These are phyloP conservation scores for Luperina testacea DNA, from an alignment of 2,888 invertebrate species.

Conservation along the genomic window DNA sequence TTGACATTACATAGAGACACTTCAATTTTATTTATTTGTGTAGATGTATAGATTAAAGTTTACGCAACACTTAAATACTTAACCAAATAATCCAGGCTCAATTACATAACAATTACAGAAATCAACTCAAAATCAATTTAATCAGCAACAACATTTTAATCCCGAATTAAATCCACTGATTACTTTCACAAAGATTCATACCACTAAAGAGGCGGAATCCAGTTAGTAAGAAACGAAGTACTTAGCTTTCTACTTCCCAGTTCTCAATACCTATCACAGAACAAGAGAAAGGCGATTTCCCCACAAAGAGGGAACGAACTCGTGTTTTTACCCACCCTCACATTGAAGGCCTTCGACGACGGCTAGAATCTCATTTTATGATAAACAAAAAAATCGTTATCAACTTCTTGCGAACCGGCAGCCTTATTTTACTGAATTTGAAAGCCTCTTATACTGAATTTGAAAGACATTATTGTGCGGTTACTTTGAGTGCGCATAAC, in stretches of 20 bases:
- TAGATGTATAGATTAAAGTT: background rate
- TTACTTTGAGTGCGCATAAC: conserved; percentile 19
- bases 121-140: background rate
- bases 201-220: conserved; percentile 34
- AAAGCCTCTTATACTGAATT: conserved; percentile 53
- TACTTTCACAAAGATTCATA: conserved; percentile 17
- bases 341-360: conserved; percentile 31
- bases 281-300: conserved; percentile 37
- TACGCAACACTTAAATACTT: background rate
- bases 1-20: background rate
- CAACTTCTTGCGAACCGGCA: conserved; percentile 31
- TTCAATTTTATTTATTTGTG: background rate
- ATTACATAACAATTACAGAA: background rate
- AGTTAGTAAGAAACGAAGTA: conserved; percentile 32
- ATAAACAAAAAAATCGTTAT: conserved; percentile 59
- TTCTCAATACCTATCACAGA: conserved; percentile 36
- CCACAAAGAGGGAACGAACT: conserved; percentile 47
- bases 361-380: conserved; percentile 58
- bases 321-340: conserved; percentile 57
- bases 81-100: background rate
- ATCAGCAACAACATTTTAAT: background rate
- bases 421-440: conserved; percentile 50
- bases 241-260: conserved; percentile 6
- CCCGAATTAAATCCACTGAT: conserved; percentile 2
- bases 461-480: conserved; percentile 40